Conservation (phyloP, 1,140 invertebrate species). For the Episyrphus balteatus region DNA sequence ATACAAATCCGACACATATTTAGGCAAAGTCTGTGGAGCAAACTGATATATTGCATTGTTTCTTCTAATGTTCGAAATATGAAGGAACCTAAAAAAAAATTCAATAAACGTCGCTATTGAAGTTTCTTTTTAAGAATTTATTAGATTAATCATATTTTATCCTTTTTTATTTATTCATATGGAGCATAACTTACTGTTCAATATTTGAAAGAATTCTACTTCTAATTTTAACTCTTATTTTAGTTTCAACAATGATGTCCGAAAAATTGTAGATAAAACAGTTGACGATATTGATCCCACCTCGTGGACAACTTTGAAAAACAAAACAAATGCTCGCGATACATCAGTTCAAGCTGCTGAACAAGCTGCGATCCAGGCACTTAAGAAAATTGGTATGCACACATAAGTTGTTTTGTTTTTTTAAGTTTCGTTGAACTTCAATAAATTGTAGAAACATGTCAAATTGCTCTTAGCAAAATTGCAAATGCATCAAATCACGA, state of each 20-base stretch:
- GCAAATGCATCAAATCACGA: constrained; percentile 38
- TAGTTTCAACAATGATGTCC: constrained; percentile 49
- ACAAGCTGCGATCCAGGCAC: constrained; percentile 31
- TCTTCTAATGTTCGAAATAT: too few species aligned
- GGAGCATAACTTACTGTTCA: too few species aligned
- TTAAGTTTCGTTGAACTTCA: constrained; percentile 1
- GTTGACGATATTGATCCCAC: constrained; percentile 42
- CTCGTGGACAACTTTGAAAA: constrained; percentile 47
- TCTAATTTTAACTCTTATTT: too few species aligned
- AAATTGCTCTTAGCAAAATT: constrained; percentile 41
- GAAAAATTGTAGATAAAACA: constrained; percentile 46
- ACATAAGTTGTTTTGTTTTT: background rate
- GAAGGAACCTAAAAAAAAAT: too few species aligned
- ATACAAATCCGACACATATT: too few species aligned
- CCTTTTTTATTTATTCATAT: too few species aligned
- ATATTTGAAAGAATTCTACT: background rate
- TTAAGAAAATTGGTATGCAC: constrained; percentile 24
- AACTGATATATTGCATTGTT: too few species aligned
- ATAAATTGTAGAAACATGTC: constrained; percentile 22
- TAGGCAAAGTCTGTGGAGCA: too few species aligned
- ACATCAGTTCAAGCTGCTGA: constrained; percentile 42
- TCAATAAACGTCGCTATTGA: too few species aligned
- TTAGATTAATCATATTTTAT: too few species aligned
- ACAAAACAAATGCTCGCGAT: constrained; percentile 44
- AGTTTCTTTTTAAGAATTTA: too few species aligned